phyloP scores from a whole-genome alignment of 1,140 invertebrate genomes.

The Hyposmocoma kahamanoa region DNA sequence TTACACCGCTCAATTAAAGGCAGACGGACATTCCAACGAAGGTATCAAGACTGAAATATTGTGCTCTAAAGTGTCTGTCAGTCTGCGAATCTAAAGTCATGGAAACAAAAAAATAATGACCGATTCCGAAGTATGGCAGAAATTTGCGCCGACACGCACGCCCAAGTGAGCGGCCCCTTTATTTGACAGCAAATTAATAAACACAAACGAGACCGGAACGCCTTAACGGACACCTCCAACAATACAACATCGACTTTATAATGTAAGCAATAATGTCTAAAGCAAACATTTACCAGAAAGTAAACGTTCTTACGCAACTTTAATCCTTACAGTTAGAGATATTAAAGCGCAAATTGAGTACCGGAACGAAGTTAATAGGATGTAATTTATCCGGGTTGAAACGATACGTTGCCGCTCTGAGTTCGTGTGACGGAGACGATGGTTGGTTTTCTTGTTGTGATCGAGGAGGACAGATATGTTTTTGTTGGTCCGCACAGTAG shows the following conservation, averaged over 20 bases:
- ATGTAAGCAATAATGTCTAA: conserved; percentile 46
- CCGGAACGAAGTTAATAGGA: conserved; percentile 66
- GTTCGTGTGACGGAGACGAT: conserved; percentile 42
- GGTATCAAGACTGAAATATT: conserved; percentile 34
- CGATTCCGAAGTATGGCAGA: conserved; percentile 70
- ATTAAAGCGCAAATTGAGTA: conserved; percentile 66
- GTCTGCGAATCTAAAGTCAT: conserved; percentile 60
- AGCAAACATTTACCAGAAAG: conserved; percentile 37
- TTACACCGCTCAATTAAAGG: conserved; percentile 31
- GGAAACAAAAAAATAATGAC: conserved; percentile 63
- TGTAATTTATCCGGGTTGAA: conserved; percentile 70
- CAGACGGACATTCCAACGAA: conserved; percentile 28
- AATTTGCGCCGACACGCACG: conserved; percentile 69
- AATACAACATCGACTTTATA: conserved; percentile 55
- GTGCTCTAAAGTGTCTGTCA: conserved; percentile 48
- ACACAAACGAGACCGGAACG: conserved; percentile 47
- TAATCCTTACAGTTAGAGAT: conserved; percentile 56
- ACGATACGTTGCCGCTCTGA: conserved; percentile 60
- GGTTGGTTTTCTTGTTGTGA: conserved; percentile 15
- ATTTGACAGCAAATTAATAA: conserved; percentile 74
- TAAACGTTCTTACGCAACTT: conserved; percentile 52
- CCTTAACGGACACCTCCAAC: conserved; percentile 35
- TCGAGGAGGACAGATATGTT: conserved; percentile 46
- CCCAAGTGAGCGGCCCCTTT: conserved; percentile 69
- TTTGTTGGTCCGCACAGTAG: conserved; percentile 43